Evolutionary conservation across 2,797 vertebrate species (phyloP).

Genomic region (Sternotherus odoratus): DNA sequence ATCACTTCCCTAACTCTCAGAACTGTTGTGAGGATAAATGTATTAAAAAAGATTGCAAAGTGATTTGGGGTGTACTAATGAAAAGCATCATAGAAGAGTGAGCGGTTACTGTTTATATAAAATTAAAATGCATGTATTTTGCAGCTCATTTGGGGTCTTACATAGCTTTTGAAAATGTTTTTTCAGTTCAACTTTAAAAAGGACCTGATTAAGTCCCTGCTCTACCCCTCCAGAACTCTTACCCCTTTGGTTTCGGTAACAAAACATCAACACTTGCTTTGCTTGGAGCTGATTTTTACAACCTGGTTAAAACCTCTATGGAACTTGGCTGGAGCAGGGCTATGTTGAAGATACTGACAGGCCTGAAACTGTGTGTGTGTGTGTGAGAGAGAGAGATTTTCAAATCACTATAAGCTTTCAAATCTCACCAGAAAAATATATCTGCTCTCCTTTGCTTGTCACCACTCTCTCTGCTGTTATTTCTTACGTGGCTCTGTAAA

Average conservation of each 20-base stretch:
- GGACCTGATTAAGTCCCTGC: neutral
- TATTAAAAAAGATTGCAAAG: neutral
- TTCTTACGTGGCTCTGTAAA: neutral
- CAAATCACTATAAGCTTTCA: neutral
- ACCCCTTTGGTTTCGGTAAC: neutral
- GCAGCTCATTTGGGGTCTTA: neutral
- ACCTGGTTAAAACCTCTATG: neutral
- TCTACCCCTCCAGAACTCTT: neutral
- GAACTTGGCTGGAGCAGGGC: neutral
- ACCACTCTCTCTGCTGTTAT: neutral
- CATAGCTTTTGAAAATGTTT: neutral
- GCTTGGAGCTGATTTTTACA: neutral
- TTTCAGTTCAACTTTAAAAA: neutral
- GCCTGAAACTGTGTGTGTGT: fast-evolving
- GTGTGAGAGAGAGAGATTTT: neutral
- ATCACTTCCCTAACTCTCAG: neutral
- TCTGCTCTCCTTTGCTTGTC: neutral
- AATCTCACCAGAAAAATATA: neutral
- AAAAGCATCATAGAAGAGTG: neutral
- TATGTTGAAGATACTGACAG: neutral
- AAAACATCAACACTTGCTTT: neutral
- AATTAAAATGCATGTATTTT: neutral
- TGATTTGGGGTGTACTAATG: neutral
- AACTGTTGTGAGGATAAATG: neutral
- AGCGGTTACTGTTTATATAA: neutral